Evolutionary conservation across 2,797 vertebrate genomes (phyloP).

Genomic region (Mormyrus proboscirostris): DNA sequence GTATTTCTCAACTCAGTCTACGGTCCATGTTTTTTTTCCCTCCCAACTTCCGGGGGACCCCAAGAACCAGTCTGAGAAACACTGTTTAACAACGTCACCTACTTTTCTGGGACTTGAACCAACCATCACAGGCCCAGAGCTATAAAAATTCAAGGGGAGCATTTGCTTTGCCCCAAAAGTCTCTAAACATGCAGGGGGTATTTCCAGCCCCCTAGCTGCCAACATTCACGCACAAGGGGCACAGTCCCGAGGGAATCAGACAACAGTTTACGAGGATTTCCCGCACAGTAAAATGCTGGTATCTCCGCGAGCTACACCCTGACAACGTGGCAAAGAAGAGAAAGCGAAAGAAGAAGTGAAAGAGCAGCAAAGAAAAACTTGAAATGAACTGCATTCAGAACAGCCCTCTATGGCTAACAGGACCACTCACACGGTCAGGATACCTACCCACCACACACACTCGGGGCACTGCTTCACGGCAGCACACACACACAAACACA

Average conservation of each 20-base stretch:
- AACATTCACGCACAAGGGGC: background rate
- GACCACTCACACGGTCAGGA: background rate
- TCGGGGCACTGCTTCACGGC: background rate
- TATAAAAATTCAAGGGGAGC: background rate
- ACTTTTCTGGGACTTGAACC: background rate
- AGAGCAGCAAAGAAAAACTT: background rate
- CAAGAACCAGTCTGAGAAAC: background rate
- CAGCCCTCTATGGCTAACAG: slow-evolving; percentile 57
- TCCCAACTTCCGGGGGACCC: background rate
- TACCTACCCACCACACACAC: background rate
- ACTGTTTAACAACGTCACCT: background rate
- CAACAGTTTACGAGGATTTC: background rate
- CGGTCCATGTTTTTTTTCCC: background rate
- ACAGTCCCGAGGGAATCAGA: background rate
- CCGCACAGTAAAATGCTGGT: background rate
- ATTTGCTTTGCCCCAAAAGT: background rate
- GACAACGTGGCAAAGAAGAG: background rate
- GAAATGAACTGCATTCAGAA: slow-evolving; percentile 53
- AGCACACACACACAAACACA: background rate
- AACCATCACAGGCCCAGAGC: background rate
- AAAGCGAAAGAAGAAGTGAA: background rate
- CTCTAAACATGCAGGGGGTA: background rate
- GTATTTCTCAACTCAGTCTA: background rate
- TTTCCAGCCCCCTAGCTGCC: background rate
- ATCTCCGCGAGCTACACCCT: background rate